These are phyloP conservation scores for Tinea pellionella DNA, from an alignment of 2,888 invertebrate genomes.

Conservation along the genomic window DNA sequence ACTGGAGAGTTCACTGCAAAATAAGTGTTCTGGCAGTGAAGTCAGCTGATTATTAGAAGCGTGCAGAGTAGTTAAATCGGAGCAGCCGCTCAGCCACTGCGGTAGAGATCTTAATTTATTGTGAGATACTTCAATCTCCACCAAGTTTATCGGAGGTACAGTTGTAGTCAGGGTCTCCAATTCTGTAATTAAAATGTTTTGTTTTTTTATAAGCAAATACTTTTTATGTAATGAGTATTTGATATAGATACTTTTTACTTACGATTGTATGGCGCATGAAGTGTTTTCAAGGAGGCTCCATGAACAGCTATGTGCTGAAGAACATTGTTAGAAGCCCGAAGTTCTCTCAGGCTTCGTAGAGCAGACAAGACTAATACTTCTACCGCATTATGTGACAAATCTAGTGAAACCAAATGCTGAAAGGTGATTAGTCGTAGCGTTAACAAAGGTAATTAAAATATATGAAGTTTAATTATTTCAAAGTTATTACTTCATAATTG, in stretches of 20 bases:
- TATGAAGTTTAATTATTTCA: neutral
- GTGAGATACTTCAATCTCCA: slow-evolving; percentile 83
- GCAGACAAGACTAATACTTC: slow-evolving; percentile 85
- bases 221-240: neutral
- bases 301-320: slow-evolving; percentile 82
- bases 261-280: slow-evolving; percentile 87
- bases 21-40: slow-evolving; percentile 77
- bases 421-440: slow-evolving; percentile 25
- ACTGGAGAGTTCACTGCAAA: slow-evolving; percentile 79
- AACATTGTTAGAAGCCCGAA: slow-evolving; percentile 82
- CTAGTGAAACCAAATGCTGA: slow-evolving; percentile 84
- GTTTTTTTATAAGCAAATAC: too few species aligned
- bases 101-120: slow-evolving; percentile 80
- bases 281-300: slow-evolving; percentile 78
- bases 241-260: slow-evolving; percentile 29
- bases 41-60: slow-evolving; percentile 80
- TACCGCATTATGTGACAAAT: slow-evolving; percentile 86
- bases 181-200: slow-evolving; percentile 61
- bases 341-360: slow-evolving; percentile 78
- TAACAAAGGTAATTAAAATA: slow-evolving; percentile 15
- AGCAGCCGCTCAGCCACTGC: slow-evolving; percentile 81
- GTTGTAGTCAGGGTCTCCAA: slow-evolving; percentile 77
- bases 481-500: slow-evolving; percentile 77
- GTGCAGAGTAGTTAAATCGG: slow-evolving; percentile 76
- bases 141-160: slow-evolving; percentile 77